phyloP scores from a whole-genome alignment of 2,888 invertebrate genomes.

The Ptychoptera albimana region DNA sequence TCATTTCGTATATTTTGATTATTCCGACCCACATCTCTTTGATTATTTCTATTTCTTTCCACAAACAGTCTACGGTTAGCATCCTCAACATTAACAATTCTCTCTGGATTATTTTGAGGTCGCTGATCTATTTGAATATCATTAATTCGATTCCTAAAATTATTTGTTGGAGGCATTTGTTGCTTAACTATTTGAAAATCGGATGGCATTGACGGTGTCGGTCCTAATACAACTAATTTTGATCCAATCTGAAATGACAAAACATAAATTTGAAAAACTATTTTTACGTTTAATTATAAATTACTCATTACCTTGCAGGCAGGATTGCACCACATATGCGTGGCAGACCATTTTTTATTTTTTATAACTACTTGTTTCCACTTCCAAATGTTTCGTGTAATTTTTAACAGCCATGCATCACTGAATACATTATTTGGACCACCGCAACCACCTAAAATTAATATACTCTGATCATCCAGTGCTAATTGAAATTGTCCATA shows the following conservation, averaged over 20 bases:
- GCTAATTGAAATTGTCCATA: constrained; percentile 88
- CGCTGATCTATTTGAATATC: constrained; percentile 7
- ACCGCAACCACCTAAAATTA: constrained; percentile 77
- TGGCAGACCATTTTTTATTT: constrained; percentile 64
- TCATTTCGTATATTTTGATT: constrained; percentile 4
- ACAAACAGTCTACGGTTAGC: constrained; percentile 6
- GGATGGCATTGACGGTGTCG: constrained; percentile 26
- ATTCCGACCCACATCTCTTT: constrained; percentile 5
- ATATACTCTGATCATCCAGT: constrained; percentile 58
- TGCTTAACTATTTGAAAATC: constrained; percentile 31
- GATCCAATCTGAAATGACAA: constrained; percentile 45
- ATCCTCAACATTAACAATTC: constrained; percentile 7
- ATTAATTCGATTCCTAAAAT: constrained; percentile 12
- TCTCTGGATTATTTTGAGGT: constrained; percentile 6
- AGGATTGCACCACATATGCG: constrained; percentile 87
- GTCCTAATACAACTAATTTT: constrained; percentile 52
- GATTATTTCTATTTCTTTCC: constrained; percentile 3
- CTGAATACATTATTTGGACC: constrained; percentile 73
- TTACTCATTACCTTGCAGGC: constrained; percentile 42
- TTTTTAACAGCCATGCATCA: constrained; percentile 80
- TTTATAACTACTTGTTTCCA: constrained; percentile 60
- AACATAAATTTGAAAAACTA: constrained; percentile 1
- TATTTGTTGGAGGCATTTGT: constrained; percentile 14
- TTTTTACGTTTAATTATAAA: background rate
- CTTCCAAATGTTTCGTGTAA: constrained; percentile 55